Percentiles rank a stretch among this genome's conserved stretches.
Evolutionary conservation across 2,888 invertebrate genomes (phyloP).

Genomic region (Metellina segmentata): DNA sequence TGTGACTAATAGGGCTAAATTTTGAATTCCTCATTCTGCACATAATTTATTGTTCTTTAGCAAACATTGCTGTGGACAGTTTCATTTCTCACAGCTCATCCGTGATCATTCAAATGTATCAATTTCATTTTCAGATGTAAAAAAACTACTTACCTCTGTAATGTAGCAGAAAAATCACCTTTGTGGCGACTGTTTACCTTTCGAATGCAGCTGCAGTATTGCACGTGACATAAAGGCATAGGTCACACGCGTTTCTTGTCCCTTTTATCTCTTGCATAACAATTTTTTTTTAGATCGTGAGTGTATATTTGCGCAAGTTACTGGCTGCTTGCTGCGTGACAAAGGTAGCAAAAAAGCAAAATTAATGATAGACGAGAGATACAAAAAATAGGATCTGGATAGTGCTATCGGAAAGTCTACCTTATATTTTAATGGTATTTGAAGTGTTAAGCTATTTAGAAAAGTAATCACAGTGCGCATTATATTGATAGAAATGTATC

Average conservation of each 20-base stretch:
- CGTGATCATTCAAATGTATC: neutral
- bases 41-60: neutral
- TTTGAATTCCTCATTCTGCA: neutral
- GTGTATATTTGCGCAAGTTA: conserved; percentile 26
- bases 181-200: neutral
- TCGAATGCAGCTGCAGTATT: neutral
- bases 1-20: neutral
- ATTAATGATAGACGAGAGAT: neutral
- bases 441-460: no score
- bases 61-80: neutral
- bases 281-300: neutral
- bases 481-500: no score
- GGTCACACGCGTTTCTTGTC: conserved; percentile 47
- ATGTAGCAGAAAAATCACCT: neutral
- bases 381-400: neutral
- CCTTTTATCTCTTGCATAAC: neutral
- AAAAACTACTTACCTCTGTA: neutral
- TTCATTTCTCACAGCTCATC: neutral
- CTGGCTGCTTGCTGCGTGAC: conserved; percentile 1
- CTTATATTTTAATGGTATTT: no score
- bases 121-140: neutral
- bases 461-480: no score
- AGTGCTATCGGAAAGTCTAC: neutral
- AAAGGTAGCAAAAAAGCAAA: neutral
- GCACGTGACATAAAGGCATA: conserved; percentile 49